Conservation (phyloP, 1,140 invertebrate genomes). For the Mactra quadrangularis region DNA sequence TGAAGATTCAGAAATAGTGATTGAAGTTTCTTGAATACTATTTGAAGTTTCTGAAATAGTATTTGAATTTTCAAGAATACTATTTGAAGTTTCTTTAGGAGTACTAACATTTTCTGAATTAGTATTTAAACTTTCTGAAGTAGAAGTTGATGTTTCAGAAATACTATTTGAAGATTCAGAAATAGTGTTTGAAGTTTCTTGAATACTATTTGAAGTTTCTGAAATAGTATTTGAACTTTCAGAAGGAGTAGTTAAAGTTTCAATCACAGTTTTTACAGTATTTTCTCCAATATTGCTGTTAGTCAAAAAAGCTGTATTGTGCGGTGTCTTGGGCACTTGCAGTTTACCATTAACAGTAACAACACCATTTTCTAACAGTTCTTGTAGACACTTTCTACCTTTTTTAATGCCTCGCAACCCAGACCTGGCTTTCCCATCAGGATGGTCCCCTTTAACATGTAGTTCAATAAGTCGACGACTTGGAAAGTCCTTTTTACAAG, state of each 20-base stretch:
- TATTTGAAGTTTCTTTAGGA: too few species aligned
- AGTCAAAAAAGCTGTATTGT: background rate
- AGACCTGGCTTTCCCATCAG: conserved; percentile 37
- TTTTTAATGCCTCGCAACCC: conserved; percentile 48
- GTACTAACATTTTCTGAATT: too few species aligned
- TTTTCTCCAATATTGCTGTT: background rate
- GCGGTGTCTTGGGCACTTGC: conserved; percentile 1
- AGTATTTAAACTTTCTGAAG: too few species aligned
- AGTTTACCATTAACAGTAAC: conserved; percentile 30
- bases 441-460: conserved; percentile 38
- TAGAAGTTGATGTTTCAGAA: too few species aligned
- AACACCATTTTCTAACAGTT: conserved; percentile 5
- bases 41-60: too few species aligned
- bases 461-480: conserved; percentile 50
- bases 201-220: too few species aligned
- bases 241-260: background rate
- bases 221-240: background rate
- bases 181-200: too few species aligned
- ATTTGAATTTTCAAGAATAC: too few species aligned
- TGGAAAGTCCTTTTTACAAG: conserved; percentile 39
- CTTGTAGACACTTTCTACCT: conserved; percentile 17
- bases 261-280: background rate
- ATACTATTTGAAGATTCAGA: too few species aligned
- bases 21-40: too few species aligned
- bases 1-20: too few species aligned